phyloP scores from a whole-genome alignment of 2,888 invertebrate species.

The Candidula unifasciata region DNA sequence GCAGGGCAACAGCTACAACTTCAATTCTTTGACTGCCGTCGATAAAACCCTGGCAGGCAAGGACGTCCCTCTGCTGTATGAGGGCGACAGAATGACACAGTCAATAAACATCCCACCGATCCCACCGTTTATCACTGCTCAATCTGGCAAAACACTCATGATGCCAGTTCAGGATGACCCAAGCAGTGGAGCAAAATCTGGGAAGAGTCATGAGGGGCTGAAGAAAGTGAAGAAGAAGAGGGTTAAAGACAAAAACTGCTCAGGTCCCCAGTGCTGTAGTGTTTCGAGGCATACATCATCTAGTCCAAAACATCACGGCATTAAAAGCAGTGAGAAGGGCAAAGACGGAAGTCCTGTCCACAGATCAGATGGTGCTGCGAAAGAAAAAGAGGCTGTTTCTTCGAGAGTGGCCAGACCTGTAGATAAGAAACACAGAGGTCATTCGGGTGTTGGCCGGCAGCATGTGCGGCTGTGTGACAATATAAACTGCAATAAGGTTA shows the following conservation, averaged over 20 bases:
- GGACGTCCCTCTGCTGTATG: constrained; percentile 22
- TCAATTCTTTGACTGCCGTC: background rate
- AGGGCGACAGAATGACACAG: constrained; percentile 17
- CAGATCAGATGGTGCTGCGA: constrained; percentile 5
- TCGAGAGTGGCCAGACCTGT: background rate
- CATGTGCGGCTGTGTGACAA: constrained; percentile 19
- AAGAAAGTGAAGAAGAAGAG: constrained; percentile 41
- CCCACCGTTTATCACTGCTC: background rate
- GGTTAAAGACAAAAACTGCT: constrained; percentile 24
- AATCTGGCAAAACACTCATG: background rate
- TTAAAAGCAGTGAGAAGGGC: background rate
- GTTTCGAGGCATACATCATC: background rate
- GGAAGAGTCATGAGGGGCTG: background rate
- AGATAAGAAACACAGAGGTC: constrained; percentile 29
- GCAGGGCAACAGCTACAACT: constrained; percentile 3
- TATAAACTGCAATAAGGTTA: constrained; percentile 3
- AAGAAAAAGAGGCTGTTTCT: constrained; percentile 12
- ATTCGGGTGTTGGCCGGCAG: background rate
- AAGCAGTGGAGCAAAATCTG: background rate
- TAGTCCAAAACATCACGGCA: constrained; percentile 27
- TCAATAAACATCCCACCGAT: constrained; percentile 43
- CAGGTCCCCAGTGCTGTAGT: constrained; percentile 12
- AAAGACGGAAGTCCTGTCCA: background rate
- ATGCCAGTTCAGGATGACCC: background rate
- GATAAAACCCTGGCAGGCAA: constrained; percentile 18